Evolutionary conservation across 2,113 vertebrate species (phyloP), one percentile per base, ranked within the genome.

Genomic region (Synchiropus splendidus): DNA sequence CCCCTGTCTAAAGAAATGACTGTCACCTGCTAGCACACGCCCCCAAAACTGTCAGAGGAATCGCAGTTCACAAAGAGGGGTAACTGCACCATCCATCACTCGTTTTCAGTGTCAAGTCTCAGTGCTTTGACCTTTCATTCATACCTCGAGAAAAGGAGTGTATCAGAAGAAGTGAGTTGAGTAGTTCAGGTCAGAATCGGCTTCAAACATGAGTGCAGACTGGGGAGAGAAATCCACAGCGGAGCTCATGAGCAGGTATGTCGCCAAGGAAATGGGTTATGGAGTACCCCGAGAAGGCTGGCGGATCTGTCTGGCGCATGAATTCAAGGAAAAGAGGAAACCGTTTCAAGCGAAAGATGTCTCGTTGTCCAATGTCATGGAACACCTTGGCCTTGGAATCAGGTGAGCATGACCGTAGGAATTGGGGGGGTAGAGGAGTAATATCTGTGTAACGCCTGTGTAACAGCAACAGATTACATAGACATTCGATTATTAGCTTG

Each of bases 271-370:
- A 12, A 36, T 17, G 31, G 92, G 92, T 12, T 78, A 70, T n/a
- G 70, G 69, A 1, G 87, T 94, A 6, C 86, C 90, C 8, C 36
- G 48, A 12, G 86, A 86, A 30, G 93, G 93, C 1, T 97, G 92
- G 92, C 77, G 92, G 2, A 89, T 95, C 58, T 96, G 92, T 55
- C 64, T 96, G 63, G 90, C 89, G 0, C 92, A 94, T 3, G 87
- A 91, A 57, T 97, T 95, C 75, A 78, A 81, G 52, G 89, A 97
- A 82, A 89, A 85, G 79, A 83, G 94, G 47, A 92, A 92, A 56
- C 94, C 92, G 4, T 90, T 92, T 57, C 79, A 89, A 11, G 85
- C 89, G 6, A 84, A 73, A 40, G 81, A 95, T 36, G 71, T 97
- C 37, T 88, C 91, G 0, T 42, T 89, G 39, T 78, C 83, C 40